Percentiles rank a stretch among this genome's conserved stretches.
These are phyloP conservation scores for Anoplopoma fimbria DNA, from an alignment of 2,113 vertebrate species.

Conservation along the genomic window DNA sequence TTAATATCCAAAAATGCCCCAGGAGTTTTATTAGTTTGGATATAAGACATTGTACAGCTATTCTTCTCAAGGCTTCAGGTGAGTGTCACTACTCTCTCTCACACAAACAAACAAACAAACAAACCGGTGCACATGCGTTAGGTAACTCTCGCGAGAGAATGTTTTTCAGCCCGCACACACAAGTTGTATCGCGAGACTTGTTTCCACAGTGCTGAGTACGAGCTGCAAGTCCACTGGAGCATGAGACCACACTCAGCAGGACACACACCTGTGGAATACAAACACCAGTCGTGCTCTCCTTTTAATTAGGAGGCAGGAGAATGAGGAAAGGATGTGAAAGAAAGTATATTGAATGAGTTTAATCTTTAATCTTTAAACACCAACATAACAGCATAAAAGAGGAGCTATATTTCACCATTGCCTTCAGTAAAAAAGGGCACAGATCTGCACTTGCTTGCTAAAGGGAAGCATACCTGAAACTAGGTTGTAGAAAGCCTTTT, in stretches of 20 bases:
- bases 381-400: not conserved
- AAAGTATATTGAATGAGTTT: not conserved
- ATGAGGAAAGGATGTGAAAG: not conserved
- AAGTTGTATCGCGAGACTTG: too few relatives aligned
- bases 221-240: constrained; percentile 5
- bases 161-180: too few relatives aligned
- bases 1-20: too few relatives aligned
- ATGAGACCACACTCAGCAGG: constrained; percentile 1
- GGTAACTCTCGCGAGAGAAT: not conserved
- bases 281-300: not conserved
- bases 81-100: too few relatives aligned
- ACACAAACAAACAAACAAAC: too few relatives aligned
- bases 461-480: not conserved
- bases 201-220: constrained; percentile 10
- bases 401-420: not conserved
- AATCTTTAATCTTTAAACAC: not conserved
- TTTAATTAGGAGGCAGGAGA: not conserved
- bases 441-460: not conserved
- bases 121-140: too few relatives aligned
- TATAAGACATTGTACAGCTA: too few relatives aligned
- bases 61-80: too few relatives aligned
- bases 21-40: too few relatives aligned
- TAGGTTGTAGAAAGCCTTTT: not conserved
- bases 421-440: not conserved
- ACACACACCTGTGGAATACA: not conserved